Base-by-base conservation (phyloP, 2,113 vertebrate genomes). In the Garra rufa region DNA sequence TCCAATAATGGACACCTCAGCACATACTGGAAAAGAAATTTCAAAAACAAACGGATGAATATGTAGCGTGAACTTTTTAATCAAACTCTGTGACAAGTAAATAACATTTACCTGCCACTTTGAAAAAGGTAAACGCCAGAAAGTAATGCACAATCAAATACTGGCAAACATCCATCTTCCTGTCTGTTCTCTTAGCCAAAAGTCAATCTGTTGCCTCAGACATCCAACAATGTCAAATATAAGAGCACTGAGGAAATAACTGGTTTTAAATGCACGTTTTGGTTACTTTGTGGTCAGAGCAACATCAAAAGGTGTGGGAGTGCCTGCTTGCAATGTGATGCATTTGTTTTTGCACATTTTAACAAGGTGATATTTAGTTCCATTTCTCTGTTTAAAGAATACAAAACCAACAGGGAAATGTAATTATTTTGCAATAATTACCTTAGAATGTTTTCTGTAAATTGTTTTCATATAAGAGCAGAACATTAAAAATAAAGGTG, bases 1-100 rank as follows among this genome's bases (percentile, higher is more conserved):
- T 55, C 88, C 88, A 24, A 87, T 19, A 26, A 89, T 89, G 11
- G 44, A 83, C 4, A 76, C 86, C 1, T 74, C 38, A 41, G 26
- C 34, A 24, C 85, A 79, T 55, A 11, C 85, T 88, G 41, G 73
- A 61, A 77, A 0, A 44, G 50, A 63, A 9, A 67, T 67, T 48
- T 76, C 10, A 15, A 28, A 52, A 77, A 61, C 28, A 46, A 11
- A 67, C 10, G 7, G 43, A 24, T 26, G 28, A 57, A 13, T 44
- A 65, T 67, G 17, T 4, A 43, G 4, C 34, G 3, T 14, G 8
- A 30, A 71, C 19, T 3, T 76, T 38, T 76, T 50, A 38, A 38
- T 8, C 28, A 81, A 65, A 38, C 1, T 50, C 9, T n/a, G 3
- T 44, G 34, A 41, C 46, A 79, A 19, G 46, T 4, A 74, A 57